Evolutionary conservation across 2,888 invertebrate species (phyloP).

Genomic region (Nematopogon swammerdamellus): DNA sequence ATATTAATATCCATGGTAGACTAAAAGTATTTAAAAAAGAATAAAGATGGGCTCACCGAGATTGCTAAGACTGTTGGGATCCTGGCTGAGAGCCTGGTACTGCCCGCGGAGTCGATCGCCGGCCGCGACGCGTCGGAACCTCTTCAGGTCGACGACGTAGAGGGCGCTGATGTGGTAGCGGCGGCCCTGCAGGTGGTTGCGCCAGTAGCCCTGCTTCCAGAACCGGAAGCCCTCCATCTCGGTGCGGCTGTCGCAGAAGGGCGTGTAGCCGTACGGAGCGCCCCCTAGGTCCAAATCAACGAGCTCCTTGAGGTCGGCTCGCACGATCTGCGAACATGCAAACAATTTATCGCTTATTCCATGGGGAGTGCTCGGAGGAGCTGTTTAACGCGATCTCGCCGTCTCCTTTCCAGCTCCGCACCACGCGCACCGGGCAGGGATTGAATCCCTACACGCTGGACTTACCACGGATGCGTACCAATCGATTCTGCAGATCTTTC

Average conservation of each 20-base stretch:
- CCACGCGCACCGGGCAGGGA: too few species aligned
- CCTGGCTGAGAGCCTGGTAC: constrained; percentile 98
- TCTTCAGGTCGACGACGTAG: constrained; percentile 95
- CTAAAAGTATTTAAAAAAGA: too few species aligned
- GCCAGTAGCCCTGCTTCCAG: constrained; percentile 99
- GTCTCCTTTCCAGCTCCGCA: too few species aligned
- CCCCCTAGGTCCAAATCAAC: constrained; percentile 90
- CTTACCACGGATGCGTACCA: too few species aligned
- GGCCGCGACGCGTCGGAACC: constrained; percentile 96
- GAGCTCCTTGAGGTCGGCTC: constrained; percentile 90
- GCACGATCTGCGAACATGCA: constrained; percentile 87
- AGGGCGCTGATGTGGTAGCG: constrained; percentile 95
- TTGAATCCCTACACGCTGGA: too few species aligned
- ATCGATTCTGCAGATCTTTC: too few species aligned
- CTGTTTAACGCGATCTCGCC: too few species aligned
- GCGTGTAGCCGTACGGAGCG: constrained; percentile 97
- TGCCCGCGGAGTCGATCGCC: constrained; percentile 97
- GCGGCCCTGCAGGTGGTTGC: constrained; percentile 90
- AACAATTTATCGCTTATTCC: too few species aligned
- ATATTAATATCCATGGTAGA: too few species aligned
- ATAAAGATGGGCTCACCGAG: constrained; percentile 63
- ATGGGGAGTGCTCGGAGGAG: too few species aligned
- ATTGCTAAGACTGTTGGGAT: constrained; percentile 98
- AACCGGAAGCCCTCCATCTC: constrained; percentile 99
- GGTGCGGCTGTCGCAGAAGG: constrained; percentile 95